Evolutionary conservation across 2,888 invertebrate genomes (phyloP), one percentile per base, ranked within the genome.

Genomic region (Tupiocoris notatus): DNA sequence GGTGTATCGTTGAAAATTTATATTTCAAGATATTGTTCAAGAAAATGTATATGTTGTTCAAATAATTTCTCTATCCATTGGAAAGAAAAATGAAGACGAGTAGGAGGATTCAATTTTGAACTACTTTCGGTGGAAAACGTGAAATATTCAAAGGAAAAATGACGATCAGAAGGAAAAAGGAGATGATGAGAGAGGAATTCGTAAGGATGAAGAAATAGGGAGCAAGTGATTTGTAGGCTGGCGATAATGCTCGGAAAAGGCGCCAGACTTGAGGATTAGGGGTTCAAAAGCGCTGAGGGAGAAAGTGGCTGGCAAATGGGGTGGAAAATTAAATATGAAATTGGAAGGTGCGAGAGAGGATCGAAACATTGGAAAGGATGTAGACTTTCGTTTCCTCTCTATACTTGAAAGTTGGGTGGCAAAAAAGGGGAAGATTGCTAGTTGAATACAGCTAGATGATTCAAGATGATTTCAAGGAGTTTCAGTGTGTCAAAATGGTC

Each of bases 281-380:
- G 39, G 39, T n/a, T n/a, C n/a, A n/a, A n/a, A n/a, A n/a, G n/a
- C n/a, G n/a, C 18, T 12, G 62, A 12, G 62, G 62, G 12, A 62
- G 18, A 12, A 18, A 21, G 62, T 18, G 62, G 62, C 12, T 7
- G 62, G 62, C 20, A 62, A 20, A 62, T 62, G 62, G 62, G 62
- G 22, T 20, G 20, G 62, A 62, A 62, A 62, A 62, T 62, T 62
- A 62, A 62, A 62, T 62, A 62, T 62, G 62, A 18, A 62, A 62
- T 62, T 20, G 62, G 62, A 20, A 18, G 39, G 39, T 39, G 39
- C 39, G 39, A 39, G 39, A 39, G 39, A 39, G 39, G 39, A 39
- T 39, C 12, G n/a, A n/a, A n/a, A n/a, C n/a, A n/a, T n/a, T n/a
- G n/a, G n/a, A n/a, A n/a, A n/a, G n/a, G n/a, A n/a, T n/a, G n/a